Base-by-base conservation (phyloP, 2,888 invertebrate species). In the Orthosia incerta region DNA sequence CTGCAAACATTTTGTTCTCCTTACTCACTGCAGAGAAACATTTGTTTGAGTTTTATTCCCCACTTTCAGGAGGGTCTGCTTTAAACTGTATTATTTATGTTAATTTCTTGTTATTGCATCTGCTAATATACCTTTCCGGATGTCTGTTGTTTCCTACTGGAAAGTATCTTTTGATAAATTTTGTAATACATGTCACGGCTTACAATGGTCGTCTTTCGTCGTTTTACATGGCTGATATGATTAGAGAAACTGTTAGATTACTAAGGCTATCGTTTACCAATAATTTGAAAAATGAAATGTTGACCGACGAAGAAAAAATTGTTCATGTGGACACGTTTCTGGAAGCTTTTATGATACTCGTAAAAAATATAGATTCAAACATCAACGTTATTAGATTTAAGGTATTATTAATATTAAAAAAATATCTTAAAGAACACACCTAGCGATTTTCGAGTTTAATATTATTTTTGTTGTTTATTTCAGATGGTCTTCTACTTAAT, bases 11-110 rank as follows among this genome's bases (percentile, higher is more conserved):
- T 16, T 16, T 61, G 9, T n/a, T 16, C 0, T 71, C 48, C 13
- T n/a, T 72, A 48, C 18, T 71, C 11, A 53, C 72, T 71, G 61
- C 16, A 48, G 60, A 71, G 3, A n/a, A 16, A 48, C 3, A 61
- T 3, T 13, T 61, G 2, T 31, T 61, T 4, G n/a, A 48, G 31
- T 61, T 72, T 48, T 16, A 12, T 13, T 13, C 4, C 3, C 13
- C 0, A 23, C 15, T 48, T 31, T 23, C 13, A 51, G n/a, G n/a
- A 48, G 15, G 23, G 4, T 39, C 13, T 5, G 12, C 16, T 23
- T 64, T 31, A 5, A 31, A 39, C 2, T 4, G 26, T 0, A 23
- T 15, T 16, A 23, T 39, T 18, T 26, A 45, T 15, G 2, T 71
- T 5, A 48, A n/a, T 61, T 48, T 72, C 3, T 48, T 71, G 23